Evolutionary conservation across 64 coral and sea anemone genomes (phyloP).

Genomic region (Pocillopora damicornis): DNA sequence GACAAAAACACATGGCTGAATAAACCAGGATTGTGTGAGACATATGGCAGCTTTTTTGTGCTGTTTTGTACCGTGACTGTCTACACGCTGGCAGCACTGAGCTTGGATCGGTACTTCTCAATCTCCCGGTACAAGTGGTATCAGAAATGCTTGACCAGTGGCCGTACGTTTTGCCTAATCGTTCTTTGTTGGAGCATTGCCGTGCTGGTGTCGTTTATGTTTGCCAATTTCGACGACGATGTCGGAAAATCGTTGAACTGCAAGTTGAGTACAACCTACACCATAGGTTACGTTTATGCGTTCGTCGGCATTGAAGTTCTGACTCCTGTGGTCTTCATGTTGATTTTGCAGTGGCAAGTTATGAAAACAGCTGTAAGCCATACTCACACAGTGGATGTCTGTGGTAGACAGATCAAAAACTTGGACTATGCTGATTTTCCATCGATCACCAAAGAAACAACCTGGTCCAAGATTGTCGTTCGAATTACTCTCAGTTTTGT

Average conservation of each 20-base stretch:
- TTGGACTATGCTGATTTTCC: slow-evolving; percentile 71
- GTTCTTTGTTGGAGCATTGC: slow-evolving; percentile 55
- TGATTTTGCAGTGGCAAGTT: slow-evolving; percentile 68
- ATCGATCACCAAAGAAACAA: slow-evolving; percentile 61
- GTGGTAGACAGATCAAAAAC: slow-evolving; percentile 55
- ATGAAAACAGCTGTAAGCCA: slow-evolving; percentile 52
- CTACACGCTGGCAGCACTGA: slow-evolving; percentile 53
- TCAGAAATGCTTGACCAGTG: slow-evolving; percentile 44
- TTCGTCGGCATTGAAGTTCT: slow-evolving; percentile 77
- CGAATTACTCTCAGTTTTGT: slow-evolving; percentile 74
- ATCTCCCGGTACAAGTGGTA: slow-evolving; percentile 64
- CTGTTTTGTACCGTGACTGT: slow-evolving; percentile 74
- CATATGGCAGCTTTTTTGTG: slow-evolving; percentile 68
- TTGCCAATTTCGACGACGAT: slow-evolving; percentile 45
- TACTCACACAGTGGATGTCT: slow-evolving; percentile 58
- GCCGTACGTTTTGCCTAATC: slow-evolving; percentile 39
- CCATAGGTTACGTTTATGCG: slow-evolving; percentile 48
- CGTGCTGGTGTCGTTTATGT: slow-evolving; percentile 43
- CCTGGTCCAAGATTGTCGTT: slow-evolving; percentile 61
- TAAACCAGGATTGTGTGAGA: slow-evolving; percentile 48
- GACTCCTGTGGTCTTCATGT: slow-evolving; percentile 50
- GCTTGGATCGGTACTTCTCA: slow-evolving; percentile 79
- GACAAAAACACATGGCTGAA: slow-evolving; percentile 64
- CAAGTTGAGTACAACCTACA: slow-evolving; percentile 66
- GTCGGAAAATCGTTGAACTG: slow-evolving; percentile 48